Percentiles rank a stretch among this genome's conserved stretches.
These are phyloP conservation scores for Drosophila rufa DNA, from an alignment of 1,140 invertebrate genomes.

Conservation along the genomic window DNA sequence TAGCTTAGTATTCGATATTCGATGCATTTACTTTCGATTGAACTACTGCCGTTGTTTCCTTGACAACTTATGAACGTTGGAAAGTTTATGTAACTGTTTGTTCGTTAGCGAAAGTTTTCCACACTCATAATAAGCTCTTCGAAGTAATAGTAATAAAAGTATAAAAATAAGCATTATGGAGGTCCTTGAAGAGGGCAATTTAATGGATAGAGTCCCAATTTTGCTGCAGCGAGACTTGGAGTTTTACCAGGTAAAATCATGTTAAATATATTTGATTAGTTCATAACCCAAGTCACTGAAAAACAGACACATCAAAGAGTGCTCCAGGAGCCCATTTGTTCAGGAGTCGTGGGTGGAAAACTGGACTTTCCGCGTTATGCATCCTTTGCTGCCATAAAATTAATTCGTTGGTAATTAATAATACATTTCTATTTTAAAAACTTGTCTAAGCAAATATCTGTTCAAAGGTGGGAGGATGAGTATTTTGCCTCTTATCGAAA, in stretches of 20 bases:
- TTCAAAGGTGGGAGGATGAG: conserved; percentile 82
- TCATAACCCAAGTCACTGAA: not conserved
- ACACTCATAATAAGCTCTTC: not conserved
- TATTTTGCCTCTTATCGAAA: conserved; percentile 86
- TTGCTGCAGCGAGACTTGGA: conserved; percentile 91
- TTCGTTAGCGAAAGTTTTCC: conserved; percentile 22
- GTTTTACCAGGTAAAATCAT: conserved; percentile 90
- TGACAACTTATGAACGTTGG: conserved; percentile 35
- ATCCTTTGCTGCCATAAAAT: conserved; percentile 92
- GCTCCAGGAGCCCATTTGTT: conserved; percentile 90
- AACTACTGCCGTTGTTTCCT: conserved; percentile 14
- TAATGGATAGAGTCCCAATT: conserved; percentile 92
- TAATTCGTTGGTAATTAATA: conserved; percentile 88
- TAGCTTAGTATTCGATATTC: no score
- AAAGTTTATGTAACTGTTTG: conserved; percentile 37
- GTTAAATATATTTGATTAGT: not conserved
- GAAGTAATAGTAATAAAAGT: not conserved
- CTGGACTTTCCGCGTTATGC: conserved; percentile 92
- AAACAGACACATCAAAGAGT: conserved; percentile 90
- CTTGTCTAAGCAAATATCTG: not conserved
- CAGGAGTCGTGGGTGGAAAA: conserved; percentile 90
- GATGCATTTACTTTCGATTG: not conserved
- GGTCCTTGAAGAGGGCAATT: conserved; percentile 93
- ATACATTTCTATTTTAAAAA: not conserved
- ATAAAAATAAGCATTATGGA: conserved; percentile 87